Percentiles rank a stretch among this genome's conserved stretches.
phyloP scores from a whole-genome alignment of 2,888 invertebrate genomes.

The Dryobotodes eremita region DNA sequence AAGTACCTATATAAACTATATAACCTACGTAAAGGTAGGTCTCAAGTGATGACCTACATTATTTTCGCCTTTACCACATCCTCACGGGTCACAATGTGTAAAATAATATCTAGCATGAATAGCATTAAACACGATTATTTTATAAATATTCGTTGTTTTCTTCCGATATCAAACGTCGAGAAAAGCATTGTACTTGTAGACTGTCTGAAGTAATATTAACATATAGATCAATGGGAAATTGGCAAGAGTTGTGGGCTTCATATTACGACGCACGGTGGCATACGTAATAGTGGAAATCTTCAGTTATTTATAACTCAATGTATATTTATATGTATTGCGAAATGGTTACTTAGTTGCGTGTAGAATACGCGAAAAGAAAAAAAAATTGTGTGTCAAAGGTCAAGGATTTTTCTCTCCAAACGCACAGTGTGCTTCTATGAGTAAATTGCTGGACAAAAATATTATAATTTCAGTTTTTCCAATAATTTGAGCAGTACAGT shows the following conservation, averaged over 20 bases:
- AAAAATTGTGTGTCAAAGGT: neutral
- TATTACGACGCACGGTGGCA: conserved; percentile 25
- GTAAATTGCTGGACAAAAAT: neutral
- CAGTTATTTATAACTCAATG: conserved; percentile 56
- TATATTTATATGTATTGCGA: conserved; percentile 30
- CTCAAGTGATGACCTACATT: neutral
- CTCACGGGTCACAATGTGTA: neutral
- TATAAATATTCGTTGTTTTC: conserved; percentile 31
- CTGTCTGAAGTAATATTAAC: conserved; percentile 26
- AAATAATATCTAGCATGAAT: conserved; percentile 10
- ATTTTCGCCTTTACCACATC: neutral
- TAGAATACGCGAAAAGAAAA: neutral
- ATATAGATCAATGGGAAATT: conserved; percentile 60
- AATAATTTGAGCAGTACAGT: conserved; percentile 20
- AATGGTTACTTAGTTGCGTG: conserved; percentile 17
- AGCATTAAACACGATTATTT: conserved; percentile 27
- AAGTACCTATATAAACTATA: no score
- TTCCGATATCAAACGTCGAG: neutral
- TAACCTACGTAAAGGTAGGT: no score
- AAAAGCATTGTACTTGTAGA: conserved; percentile 19
- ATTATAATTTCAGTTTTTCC: neutral
- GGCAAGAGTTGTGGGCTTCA: conserved; percentile 58
- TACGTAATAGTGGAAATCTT: conserved; percentile 61
- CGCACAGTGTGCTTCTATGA: neutral
- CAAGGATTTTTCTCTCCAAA: neutral